phyloP scores from a whole-genome alignment of 2,888 invertebrate genomes.

The Agonum fuliginosum region DNA sequence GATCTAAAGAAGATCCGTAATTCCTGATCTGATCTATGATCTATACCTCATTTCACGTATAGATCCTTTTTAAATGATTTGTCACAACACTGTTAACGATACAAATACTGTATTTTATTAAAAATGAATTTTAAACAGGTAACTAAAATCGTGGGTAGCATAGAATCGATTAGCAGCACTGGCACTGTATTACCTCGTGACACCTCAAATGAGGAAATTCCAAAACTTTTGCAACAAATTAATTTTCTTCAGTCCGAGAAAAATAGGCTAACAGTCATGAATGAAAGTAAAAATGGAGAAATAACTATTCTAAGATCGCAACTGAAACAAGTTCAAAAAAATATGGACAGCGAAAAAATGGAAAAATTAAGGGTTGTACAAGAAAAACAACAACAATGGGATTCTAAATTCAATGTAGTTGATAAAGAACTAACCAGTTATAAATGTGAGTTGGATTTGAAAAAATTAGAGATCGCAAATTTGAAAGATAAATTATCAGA shows the following conservation, averaged over 20 bases:
- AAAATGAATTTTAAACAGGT: not conserved
- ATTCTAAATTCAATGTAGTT: slow-evolving; percentile 72
- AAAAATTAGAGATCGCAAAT: slow-evolving; percentile 77
- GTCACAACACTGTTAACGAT: no score
- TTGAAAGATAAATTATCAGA: slow-evolving; percentile 74
- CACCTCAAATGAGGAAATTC: not conserved
- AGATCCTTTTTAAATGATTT: no score
- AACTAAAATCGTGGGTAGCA: no score
- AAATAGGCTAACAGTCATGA: slow-evolving; percentile 61
- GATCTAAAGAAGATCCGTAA: no score
- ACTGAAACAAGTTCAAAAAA: slow-evolving; percentile 38
- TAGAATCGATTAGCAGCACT: not conserved
- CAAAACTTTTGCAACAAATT: slow-evolving; percentile 34
- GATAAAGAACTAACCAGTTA: slow-evolving; percentile 73
- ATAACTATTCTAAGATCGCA: slow-evolving; percentile 44
- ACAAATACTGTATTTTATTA: not conserved
- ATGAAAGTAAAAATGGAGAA: slow-evolving; percentile 50
- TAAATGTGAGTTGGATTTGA: slow-evolving; percentile 76
- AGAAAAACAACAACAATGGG: slow-evolving; percentile 74
- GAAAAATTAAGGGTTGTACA: slow-evolving; percentile 36
- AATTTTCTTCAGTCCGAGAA: slow-evolving; percentile 73
- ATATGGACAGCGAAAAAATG: slow-evolving; percentile 46
- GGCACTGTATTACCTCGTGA: not conserved
- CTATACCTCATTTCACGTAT: no score
- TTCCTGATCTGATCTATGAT: no score